Evolutionary conservation across 2,797 vertebrate genomes (phyloP).

Genomic region (Danio aesculapii): DNA sequence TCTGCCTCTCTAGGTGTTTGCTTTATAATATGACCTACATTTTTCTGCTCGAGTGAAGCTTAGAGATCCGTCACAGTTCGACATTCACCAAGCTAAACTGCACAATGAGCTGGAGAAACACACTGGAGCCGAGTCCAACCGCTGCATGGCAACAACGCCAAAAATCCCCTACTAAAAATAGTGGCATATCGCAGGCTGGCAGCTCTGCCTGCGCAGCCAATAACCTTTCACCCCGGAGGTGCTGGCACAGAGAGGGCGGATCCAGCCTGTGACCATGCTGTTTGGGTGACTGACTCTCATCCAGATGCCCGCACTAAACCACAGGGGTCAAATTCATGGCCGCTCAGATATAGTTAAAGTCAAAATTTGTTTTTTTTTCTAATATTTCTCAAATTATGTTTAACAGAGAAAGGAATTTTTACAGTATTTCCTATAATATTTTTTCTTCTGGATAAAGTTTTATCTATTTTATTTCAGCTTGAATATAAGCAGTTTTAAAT

Average conservation of each 20-base stretch:
- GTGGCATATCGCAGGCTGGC: slow-evolving; percentile 74
- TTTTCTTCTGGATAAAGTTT: no score
- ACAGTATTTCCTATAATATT: no score
- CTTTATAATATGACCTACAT: slow-evolving; percentile 69
- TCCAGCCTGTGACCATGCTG: slow-evolving; percentile 22
- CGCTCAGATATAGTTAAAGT: no score
- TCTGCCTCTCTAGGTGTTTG: slow-evolving; percentile 62
- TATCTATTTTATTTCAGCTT: no score
- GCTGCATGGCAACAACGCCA: slow-evolving; percentile 81
- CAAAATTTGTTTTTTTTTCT: no score
- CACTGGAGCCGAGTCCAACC: slow-evolving; percentile 59
- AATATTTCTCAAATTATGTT: no score
- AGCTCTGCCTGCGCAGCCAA: slow-evolving; percentile 75
- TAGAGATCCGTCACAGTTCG: slow-evolving; percentile 63
- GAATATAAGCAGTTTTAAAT: no score
- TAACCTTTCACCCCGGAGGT: slow-evolving; percentile 77
- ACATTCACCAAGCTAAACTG: slow-evolving; percentile 60
- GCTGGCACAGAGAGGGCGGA: slow-evolving; percentile 47
- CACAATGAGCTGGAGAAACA: slow-evolving; percentile 54
- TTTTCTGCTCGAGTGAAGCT: slow-evolving; percentile 69
- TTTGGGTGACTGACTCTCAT: slow-evolving; percentile 61
- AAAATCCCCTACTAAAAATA: slow-evolving; percentile 77
- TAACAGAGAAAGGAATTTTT: no score
- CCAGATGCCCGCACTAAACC: slow-evolving; percentile 55
- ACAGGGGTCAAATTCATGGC: slow-evolving; percentile 34